Conservation (phyloP, 2,797 vertebrate genomes). For the Paratrypauchen microcephalus region DNA sequence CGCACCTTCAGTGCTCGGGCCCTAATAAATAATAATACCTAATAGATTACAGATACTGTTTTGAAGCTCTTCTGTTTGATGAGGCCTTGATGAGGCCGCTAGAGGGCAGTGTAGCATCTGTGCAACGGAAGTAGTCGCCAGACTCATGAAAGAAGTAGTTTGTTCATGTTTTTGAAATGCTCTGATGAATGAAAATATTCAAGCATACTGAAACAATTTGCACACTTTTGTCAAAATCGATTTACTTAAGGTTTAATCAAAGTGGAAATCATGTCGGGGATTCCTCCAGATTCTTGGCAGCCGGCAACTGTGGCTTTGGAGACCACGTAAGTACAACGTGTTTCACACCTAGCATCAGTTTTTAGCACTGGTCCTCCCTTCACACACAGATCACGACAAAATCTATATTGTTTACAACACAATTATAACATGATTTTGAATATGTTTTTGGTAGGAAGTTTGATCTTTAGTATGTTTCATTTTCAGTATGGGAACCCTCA, state of each 20-base stretch:
- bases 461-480: too few relatives aligned
- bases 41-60: too few relatives aligned
- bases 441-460: too few relatives aligned
- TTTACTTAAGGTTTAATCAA: neutral
- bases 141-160: conserved; percentile 29
- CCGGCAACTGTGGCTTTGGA: conserved; percentile 82
- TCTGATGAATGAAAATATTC: neutral
- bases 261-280: conserved; percentile 69
- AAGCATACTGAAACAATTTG: neutral
- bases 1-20: too few relatives aligned
- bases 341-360: neutral
- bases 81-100: conserved; percentile 16
- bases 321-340: conserved; percentile 75
- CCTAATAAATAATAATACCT: too few relatives aligned
- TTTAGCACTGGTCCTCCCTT: neutral
- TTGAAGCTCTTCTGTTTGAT: too few relatives aligned
- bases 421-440: too few relatives aligned
- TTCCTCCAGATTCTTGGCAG: conserved; percentile 91
- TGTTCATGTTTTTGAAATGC: neutral
- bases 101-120: conserved; percentile 23
- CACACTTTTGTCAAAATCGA: neutral
- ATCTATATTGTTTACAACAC: too few relatives aligned
- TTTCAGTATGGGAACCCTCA: conserved; percentile 84
- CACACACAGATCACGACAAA: neutral
- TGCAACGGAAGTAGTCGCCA: neutral